Conservation (phyloP, 2,888 invertebrate genomes). For the Conomelus anceps region DNA sequence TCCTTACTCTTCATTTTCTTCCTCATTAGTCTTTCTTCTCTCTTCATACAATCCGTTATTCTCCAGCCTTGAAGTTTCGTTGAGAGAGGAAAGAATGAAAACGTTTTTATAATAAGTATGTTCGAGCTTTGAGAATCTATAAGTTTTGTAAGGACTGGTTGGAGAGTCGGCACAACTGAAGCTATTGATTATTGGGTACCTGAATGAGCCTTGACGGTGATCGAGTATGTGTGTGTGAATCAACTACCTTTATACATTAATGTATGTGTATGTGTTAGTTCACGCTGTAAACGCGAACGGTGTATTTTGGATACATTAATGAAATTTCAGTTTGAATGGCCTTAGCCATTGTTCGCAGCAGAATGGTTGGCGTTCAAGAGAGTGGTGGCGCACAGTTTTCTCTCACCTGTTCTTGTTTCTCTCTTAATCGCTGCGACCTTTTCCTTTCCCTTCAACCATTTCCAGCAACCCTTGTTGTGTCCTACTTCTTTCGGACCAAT, state of each 20-base stretch:
- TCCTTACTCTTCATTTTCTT: too few species aligned
- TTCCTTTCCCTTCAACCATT: neutral
- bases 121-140: too few species aligned
- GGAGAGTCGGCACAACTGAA: neutral
- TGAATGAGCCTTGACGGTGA: neutral
- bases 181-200: neutral
- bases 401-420: neutral
- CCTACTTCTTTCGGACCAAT: neutral
- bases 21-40: too few species aligned
- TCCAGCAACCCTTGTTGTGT: neutral
- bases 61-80: too few species aligned
- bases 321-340: neutral
- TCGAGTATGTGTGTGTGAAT: too few species aligned
- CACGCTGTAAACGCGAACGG: neutral
- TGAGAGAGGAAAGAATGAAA: too few species aligned
- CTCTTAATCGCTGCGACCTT: neutral
- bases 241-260: neutral
- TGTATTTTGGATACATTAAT: neutral
- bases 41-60: too few species aligned
- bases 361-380: neutral
- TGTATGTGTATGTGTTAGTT: neutral
- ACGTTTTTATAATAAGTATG: too few species aligned
- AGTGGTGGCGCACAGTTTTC: neutral
- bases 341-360: neutral
- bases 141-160: too few species aligned